A percentile compares a stretch with the other conserved stretches of the same genome.
These are phyloP conservation scores for Pseudoatta argentina DNA, from an alignment of 1,140 invertebrate genomes.

Conservation along the genomic window DNA sequence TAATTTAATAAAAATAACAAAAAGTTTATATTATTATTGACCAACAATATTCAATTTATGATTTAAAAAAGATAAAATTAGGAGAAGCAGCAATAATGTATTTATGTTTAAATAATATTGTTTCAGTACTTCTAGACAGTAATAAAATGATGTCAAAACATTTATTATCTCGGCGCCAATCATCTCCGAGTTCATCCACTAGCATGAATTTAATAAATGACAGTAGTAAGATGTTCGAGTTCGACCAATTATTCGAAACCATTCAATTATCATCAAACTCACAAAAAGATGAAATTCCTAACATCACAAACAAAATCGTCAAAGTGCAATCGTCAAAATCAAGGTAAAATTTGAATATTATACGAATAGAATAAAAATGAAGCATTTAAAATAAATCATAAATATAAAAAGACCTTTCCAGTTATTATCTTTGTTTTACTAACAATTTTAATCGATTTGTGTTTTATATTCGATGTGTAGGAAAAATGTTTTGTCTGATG, in stretches of 20 bases:
- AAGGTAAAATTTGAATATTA: slow-evolving; percentile 71
- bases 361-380: not conserved
- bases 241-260: slow-evolving; percentile 78
- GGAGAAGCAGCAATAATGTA: not conserved
- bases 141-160: slow-evolving; percentile 78
- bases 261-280: slow-evolving; percentile 76
- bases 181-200: slow-evolving; percentile 76
- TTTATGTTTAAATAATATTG: not conserved
- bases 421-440: not conserved
- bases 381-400: slow-evolving; percentile 3
- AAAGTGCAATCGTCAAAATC: slow-evolving; percentile 68
- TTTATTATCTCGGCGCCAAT: slow-evolving; percentile 77
- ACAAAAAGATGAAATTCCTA: slow-evolving; percentile 71
- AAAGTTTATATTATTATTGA: slow-evolving; percentile 4
- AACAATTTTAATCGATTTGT: not conserved
- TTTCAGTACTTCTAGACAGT: slow-evolving; percentile 77
- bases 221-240: slow-evolving; percentile 78
- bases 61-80: not conserved
- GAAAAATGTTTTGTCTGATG: slow-evolving; percentile 73
- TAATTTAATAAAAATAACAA: not conserved
- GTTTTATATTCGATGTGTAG: slow-evolving; percentile 62
- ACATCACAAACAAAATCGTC: slow-evolving; percentile 10
- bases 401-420: slow-evolving; percentile 29
- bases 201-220: slow-evolving; percentile 74
- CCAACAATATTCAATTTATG: not conserved